Base-by-base conservation (phyloP, 2,797 vertebrate species). In the Protosalanx chinensis region DNA sequence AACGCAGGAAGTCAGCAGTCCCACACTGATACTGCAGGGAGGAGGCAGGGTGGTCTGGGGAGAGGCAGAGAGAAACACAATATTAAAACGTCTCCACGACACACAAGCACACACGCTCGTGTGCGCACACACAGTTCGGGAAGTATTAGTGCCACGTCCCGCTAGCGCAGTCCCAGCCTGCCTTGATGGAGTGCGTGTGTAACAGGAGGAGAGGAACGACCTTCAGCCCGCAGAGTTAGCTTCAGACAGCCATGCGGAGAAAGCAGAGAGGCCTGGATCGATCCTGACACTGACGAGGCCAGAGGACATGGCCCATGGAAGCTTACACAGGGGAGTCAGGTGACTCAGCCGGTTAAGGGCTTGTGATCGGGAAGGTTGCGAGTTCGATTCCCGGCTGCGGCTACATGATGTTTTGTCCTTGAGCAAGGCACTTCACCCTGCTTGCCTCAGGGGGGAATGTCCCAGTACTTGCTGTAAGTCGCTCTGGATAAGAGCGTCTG, bases 11-110 rank as follows among this genome's bases (percentile, higher is more conserved):
- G 73, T 95, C 94, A 88, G 88, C 89, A 76, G 91, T 78, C 73
- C 91, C 89, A 74, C 91, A 91, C 82, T 91, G 87, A 84, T 92
- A 87, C 85, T 89, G 92, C 58, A 90, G 81, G 74, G 91, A 78
- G 76, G 88, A 84, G 64, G 85, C 88, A 49, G 93, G 83, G 66
- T 90, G 91, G 82, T 93, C 93, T 95, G 81, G 0, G 68, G 67
- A 70, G 41, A 12, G 6, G 18, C 27, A 80, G 67, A 70, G 35
- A 3, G 30, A 27, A 18, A 32, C 29, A 27, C 29, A 7, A 57
- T 33, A 33, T 68, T 58, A 37, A 23, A 12, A 20, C 0, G n/a
- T 15, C 27, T 13, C 5, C 3, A 16, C 63, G 5, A 32, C 13
- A 5, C 61, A 23, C 29, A 35, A 60, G 32, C 30, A 32, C 60